phyloP scores from a whole-genome alignment of 2,797 vertebrate species.

The Lutjanus argentimaculatus region DNA sequence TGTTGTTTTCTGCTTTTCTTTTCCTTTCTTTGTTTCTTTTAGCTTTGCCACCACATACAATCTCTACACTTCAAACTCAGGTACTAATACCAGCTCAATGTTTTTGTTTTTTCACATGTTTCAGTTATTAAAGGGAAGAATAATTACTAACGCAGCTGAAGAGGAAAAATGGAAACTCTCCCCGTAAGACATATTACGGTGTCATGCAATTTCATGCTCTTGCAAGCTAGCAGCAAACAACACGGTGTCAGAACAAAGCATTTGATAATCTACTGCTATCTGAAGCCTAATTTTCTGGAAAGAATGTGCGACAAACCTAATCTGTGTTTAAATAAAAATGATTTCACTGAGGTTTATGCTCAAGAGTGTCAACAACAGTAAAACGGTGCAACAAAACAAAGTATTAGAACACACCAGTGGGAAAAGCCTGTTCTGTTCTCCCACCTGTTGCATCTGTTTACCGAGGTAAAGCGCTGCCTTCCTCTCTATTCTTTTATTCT shows the following conservation, averaged over 20 bases:
- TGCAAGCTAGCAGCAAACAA: conserved; percentile 38
- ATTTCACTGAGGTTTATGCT: conserved; percentile 11
- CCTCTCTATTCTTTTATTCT: conserved; percentile 7
- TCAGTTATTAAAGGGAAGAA: background rate
- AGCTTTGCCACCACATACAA: background rate
- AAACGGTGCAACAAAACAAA: conserved; percentile 5
- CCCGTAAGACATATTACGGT: conserved; percentile 32
- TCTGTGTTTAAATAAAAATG: conserved; percentile 45
- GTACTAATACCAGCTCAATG: background rate
- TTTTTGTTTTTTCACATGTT: background rate
- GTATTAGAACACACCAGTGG: conserved; percentile 13
- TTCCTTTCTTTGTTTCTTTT: background rate
- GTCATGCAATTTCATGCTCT: conserved; percentile 51
- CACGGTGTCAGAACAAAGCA: conserved; percentile 43
- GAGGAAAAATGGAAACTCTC: conserved; percentile 21
- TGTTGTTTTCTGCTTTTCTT: background rate
- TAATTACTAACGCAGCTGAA: conserved; percentile 34
- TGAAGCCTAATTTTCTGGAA: conserved; percentile 42
- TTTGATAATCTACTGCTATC: conserved; percentile 39
- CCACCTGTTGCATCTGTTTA: conserved; percentile 34
- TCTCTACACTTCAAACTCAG: conserved; percentile 3
- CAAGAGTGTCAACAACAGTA: conserved; percentile 15
- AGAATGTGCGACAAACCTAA: conserved; percentile 30
- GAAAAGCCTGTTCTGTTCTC: conserved; percentile 21
- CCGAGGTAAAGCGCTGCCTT: conserved; percentile 8